A percentile compares a stretch with the other conserved stretches of the same genome.
Evolutionary conservation across 2,797 vertebrate genomes (phyloP).

Genomic region (Dermochelys coriacea): DNA sequence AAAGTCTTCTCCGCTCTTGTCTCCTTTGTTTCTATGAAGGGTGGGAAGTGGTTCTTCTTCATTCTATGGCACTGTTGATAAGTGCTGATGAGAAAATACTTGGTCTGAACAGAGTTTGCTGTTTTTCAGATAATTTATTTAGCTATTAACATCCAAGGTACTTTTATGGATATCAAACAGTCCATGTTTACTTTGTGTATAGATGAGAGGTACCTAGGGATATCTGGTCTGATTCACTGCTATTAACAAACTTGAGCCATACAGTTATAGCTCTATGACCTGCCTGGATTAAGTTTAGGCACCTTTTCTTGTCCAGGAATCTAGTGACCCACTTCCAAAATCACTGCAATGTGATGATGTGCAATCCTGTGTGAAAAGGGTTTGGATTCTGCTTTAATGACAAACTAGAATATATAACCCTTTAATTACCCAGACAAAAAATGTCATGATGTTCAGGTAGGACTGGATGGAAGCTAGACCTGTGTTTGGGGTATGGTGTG

Average conservation of each 20-base stretch:
- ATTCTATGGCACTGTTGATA: not conserved
- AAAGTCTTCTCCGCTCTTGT: not conserved
- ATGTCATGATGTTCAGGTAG: not conserved
- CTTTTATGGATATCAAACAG: not conserved
- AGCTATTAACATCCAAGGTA: not conserved
- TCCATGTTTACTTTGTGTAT: not conserved
- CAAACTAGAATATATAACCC: not conserved
- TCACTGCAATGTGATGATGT: not conserved
- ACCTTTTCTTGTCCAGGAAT: not conserved
- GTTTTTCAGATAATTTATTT: not conserved
- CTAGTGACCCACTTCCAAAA: not conserved
- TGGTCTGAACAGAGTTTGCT: not conserved
- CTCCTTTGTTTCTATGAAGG: not conserved
- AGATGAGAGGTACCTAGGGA: not conserved
- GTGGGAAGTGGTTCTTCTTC: not conserved
- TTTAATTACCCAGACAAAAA: not conserved
- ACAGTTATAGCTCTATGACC: not conserved
- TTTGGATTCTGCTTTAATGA: not conserved
- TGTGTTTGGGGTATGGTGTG: not conserved
- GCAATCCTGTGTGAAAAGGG: not conserved
- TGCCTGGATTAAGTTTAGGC: not conserved
- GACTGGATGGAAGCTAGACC: not conserved
- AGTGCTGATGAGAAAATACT: not conserved
- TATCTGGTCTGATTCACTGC: not conserved
- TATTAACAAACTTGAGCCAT: not conserved